Conservation (phyloP, 2,113 vertebrate species). For the Vicugna pacos region DNA sequence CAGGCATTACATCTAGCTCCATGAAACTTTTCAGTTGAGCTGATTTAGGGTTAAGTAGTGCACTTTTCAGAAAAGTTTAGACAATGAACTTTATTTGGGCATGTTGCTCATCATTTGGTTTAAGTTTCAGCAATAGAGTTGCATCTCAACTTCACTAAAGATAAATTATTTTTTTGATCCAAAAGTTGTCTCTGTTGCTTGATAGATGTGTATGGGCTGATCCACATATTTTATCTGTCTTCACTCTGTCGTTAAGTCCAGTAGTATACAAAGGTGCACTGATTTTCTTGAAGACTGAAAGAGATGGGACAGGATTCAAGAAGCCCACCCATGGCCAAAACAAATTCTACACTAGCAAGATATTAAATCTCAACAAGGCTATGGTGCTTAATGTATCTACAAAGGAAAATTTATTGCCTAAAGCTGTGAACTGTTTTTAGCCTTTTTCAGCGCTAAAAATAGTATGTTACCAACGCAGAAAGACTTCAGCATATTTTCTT, state of each 20-base stretch:
- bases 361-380: not conserved
- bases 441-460: constrained; percentile 24
- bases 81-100: not conserved
- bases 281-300: not conserved
- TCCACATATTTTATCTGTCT: not conserved
- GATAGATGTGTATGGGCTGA: not conserved
- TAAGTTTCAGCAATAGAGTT: not conserved
- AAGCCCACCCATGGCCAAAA: not conserved
- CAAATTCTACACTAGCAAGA: not conserved
- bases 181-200: not conserved
- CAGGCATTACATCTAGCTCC: not conserved
- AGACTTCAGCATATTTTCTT: not conserved
- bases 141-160: not conserved
- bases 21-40: constrained; percentile 39
- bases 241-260: not conserved
- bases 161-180: not conserved
- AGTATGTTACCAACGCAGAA: not conserved
- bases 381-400: not conserved
- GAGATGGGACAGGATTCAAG: not conserved
- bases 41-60: constrained; percentile 27
- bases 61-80: not conserved
- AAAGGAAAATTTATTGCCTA: not conserved
- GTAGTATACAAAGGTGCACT: not conserved
- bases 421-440: not conserved
- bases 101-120: not conserved